Conservation (phyloP, 2,888 invertebrate genomes). For the Dynastes hyllus region DNA sequence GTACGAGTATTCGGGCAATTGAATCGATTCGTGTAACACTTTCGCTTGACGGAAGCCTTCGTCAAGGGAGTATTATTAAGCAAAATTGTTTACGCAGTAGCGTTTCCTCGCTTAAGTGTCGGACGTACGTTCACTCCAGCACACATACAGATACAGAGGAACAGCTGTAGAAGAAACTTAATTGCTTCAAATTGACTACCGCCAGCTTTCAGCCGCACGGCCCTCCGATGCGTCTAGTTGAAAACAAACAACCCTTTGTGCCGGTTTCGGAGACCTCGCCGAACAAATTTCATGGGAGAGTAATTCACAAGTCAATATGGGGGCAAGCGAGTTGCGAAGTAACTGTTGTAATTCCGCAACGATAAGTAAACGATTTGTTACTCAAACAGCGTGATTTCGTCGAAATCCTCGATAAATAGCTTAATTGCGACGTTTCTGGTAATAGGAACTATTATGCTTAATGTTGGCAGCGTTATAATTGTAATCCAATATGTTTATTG, state of each 20-base stretch:
- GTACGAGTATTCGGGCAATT: neutral
- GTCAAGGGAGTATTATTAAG: slow-evolving; percentile 6
- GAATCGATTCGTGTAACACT: slow-evolving; percentile 6
- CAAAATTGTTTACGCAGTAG: neutral
- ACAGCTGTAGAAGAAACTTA: slow-evolving; percentile 38
- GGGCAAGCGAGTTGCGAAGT: slow-evolving; percentile 24
- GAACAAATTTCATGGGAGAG: slow-evolving; percentile 39
- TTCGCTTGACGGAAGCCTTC: slow-evolving; percentile 9
- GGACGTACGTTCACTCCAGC: neutral
- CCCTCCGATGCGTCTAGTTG: slow-evolving; percentile 27
- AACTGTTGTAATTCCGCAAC: slow-evolving; percentile 10
- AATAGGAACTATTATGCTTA: too few species aligned
- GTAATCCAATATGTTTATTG: too few species aligned
- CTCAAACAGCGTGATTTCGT: neutral
- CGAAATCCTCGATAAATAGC: too few species aligned
- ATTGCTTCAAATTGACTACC: slow-evolving; percentile 45
- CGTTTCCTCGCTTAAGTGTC: neutral
- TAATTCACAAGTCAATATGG: slow-evolving; percentile 47
- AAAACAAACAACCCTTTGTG: slow-evolving; percentile 44
- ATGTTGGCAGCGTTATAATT: too few species aligned
- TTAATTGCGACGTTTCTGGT: neutral
- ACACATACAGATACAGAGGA: neutral
- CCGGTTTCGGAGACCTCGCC: slow-evolving; percentile 1
- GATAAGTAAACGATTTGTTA: slow-evolving; percentile 13
- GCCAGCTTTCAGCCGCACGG: slow-evolving; percentile 40